Base-by-base conservation (phyloP, 1,140 invertebrate genomes). In the Anagrus nilaparvatae region DNA sequence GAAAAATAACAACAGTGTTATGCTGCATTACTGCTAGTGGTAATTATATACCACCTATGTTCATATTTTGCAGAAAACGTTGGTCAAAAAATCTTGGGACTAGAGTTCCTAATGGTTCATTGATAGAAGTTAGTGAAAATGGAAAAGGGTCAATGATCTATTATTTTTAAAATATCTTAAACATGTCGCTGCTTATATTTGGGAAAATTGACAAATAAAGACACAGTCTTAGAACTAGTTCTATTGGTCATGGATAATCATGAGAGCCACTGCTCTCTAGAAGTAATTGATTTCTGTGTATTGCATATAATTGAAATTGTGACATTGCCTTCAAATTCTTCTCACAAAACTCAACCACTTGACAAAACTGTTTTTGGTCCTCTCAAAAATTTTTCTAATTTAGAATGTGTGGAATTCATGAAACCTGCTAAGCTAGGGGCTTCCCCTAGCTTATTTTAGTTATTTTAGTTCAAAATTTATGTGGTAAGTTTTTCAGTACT, bases 201-300 rank as follows among this genome's bases (percentile, higher is more conserved):
- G 4, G 12, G 18, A 5, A 5, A 6, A 18, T 6, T 18, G 33
- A 5, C 8, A 35, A 8, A 5, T 21, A 27, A 47, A 52, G 30
- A 27, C 12, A n/a, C 6, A 7, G 12, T 27, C 6, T 12, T 27
- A 13, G 35, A 46, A 13, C 53, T 55, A n/a, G 43, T 55, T 13
- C 43, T 69, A 2, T 29, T 70, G 1, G 28, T 69, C 6, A 42
- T 63, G 17, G 67, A 70, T 50, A 62, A 59, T 28, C 61, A 69
- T 44, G 42, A 46, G 5, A 58, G 48, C 10, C 64, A 69, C 48
- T 46, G 51, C 27, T 51, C 49, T 14, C 9, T 61, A 1, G 34
- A 43, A 40, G 52, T 48, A 8, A 36, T 57, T 40, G 21, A 50
- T 39, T 49, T 43, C 31, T 50, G 46, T 34, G 49, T 39, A 38